Percentiles rank a stretch among this genome's conserved stretches.
phyloP scores from a whole-genome alignment of 2,113 vertebrate species.

The Aythya baeri region DNA sequence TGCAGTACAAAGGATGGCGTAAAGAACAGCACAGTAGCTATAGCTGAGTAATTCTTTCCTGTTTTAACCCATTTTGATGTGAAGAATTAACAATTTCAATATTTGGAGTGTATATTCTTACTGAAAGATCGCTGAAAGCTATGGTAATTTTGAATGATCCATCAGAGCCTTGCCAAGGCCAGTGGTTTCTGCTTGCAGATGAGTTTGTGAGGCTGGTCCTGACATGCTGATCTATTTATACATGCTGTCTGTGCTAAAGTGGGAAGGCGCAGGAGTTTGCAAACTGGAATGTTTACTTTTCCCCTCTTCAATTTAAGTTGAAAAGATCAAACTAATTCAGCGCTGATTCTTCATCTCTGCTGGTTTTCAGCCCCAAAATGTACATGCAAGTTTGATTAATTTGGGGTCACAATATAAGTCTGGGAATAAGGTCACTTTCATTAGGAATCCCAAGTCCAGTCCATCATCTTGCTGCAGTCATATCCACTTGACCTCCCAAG shows the following conservation, averaged over 20 bases:
- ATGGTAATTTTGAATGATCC: background rate
- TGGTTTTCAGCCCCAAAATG: background rate
- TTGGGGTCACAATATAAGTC: background rate
- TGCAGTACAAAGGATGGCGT: background rate
- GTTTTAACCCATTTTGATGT: background rate
- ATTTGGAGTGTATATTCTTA: background rate
- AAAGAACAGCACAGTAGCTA: background rate
- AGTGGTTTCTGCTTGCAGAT: background rate
- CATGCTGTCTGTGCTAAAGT: background rate
- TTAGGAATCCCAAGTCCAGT: background rate
- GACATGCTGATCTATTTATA: background rate
- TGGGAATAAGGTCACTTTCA: background rate
- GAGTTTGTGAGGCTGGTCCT: background rate
- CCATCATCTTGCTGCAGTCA: rapidly evolving
- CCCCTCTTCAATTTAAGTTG: background rate
- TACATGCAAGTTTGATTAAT: background rate
- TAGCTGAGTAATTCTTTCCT: background rate
- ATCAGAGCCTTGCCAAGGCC: background rate
- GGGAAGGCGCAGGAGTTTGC: background rate
- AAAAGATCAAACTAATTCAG: background rate
- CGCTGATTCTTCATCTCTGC: background rate
- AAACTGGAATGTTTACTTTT: background rate
- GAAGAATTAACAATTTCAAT: background rate
- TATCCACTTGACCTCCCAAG: background rate
- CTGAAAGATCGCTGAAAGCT: background rate